Conservation (phyloP, 2,113 vertebrate genomes). For the Cygnus atratus region DNA sequence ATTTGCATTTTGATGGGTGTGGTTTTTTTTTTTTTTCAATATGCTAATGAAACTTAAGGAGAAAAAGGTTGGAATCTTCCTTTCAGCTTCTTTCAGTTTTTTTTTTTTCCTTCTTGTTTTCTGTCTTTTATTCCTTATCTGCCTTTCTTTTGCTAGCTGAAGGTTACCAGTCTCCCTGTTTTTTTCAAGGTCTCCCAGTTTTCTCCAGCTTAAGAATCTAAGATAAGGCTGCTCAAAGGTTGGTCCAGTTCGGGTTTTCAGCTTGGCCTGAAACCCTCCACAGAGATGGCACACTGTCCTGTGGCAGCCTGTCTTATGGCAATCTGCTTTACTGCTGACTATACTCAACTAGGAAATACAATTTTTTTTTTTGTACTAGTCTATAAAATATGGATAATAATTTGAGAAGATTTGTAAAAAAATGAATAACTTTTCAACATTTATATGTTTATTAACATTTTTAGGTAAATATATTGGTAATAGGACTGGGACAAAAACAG, state of each 20-base stretch:
- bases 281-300: not conserved
- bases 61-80: no score
- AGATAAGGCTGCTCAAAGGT: fast-evolving
- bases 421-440: not conserved
- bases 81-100: no score
- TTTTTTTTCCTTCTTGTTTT: no score
- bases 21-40: no score
- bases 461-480: not conserved
- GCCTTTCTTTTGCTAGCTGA: no score
- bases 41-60: no score
- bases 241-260: not conserved
- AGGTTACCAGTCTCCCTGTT: no score
- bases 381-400: not conserved
- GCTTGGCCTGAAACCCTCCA: not conserved
- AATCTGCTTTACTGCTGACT: not conserved
- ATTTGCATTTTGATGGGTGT: no score
- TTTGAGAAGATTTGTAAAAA: not conserved
- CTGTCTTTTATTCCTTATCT: no score
- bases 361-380: not conserved
- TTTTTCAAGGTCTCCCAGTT: no score
- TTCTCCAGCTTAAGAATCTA: no score
- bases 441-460: not conserved
- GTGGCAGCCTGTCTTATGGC: not conserved
- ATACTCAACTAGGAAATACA: not conserved
- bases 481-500: not conserved